phyloP scores from a whole-genome alignment of 2,888 invertebrate genomes.

The Halictus quadricinctus region DNA sequence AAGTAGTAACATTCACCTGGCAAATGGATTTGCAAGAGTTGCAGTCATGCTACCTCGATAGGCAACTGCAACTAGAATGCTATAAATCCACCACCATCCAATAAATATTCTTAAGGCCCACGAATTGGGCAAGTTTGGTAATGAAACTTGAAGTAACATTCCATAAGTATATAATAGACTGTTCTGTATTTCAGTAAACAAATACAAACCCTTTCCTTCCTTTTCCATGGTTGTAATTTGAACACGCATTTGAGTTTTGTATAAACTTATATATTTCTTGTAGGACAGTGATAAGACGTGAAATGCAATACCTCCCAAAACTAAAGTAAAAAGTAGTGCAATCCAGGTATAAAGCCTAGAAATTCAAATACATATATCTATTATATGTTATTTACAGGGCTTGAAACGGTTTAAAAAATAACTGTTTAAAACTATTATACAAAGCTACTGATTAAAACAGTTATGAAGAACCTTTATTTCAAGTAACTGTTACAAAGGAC shows the following conservation, averaged over 20 bases:
- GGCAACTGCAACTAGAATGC: constrained; percentile 90
- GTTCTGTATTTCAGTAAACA: constrained; percentile 89
- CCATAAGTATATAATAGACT: constrained; percentile 91
- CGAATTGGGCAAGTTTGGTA: constrained; percentile 89
- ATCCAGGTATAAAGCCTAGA: constrained; percentile 89
- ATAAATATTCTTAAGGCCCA: constrained; percentile 92
- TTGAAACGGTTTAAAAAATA: not conserved
- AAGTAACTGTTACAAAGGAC: too few relatives aligned
- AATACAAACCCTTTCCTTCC: constrained; percentile 84
- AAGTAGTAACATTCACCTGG: constrained; percentile 82
- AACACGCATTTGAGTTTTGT: constrained; percentile 40
- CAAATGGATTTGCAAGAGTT: constrained; percentile 90
- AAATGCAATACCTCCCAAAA: constrained; percentile 84
- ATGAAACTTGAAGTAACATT: constrained; percentile 90
- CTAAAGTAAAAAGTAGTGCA: constrained; percentile 87
- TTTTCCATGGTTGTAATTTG: constrained; percentile 53
- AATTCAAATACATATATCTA: constrained; percentile 7
- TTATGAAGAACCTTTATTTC: not conserved
- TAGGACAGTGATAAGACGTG: constrained; percentile 61
- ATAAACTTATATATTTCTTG: constrained; percentile 44
- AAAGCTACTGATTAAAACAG: not conserved
- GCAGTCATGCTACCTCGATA: constrained; percentile 94
- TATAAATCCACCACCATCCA: constrained; percentile 95
- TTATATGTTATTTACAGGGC: not conserved
- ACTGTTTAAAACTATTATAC: not conserved